Evolutionary conservation across 35 echinoderm and acorn worm species (phyloP).

Genomic region (Ophiothrix spiculata): DNA sequence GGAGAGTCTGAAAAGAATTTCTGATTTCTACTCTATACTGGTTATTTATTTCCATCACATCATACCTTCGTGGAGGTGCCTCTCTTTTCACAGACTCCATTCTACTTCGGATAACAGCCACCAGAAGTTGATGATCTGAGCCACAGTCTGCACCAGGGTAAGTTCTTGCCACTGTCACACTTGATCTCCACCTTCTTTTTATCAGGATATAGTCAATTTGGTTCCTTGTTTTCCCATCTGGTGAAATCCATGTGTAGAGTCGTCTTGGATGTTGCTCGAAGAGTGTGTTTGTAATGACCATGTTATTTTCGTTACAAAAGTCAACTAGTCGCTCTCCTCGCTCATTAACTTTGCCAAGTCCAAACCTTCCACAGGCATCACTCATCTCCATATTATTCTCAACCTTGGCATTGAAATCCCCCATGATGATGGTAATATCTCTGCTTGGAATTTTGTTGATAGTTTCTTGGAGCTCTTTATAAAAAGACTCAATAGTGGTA

Average conservation of each 20-base stretch:
- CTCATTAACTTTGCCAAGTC: conserved; percentile 1
- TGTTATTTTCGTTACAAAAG: not conserved
- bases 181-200: conserved; percentile 18
- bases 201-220: conserved; percentile 49
- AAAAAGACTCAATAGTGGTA: not conserved
- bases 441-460: conserved; percentile 8
- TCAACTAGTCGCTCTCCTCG: not conserved
- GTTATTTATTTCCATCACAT: not conserved
- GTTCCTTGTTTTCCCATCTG: conserved; percentile 22
- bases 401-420: conserved; percentile 58
- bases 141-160: conserved; percentile 48
- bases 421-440: conserved; percentile 27
- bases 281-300: conserved; percentile 24
- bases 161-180: conserved; percentile 37
- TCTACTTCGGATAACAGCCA: conserved; percentile 27
- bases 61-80: not conserved
- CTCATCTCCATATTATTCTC: conserved; percentile 1
- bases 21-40: conserved; percentile 10
- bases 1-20: conserved; percentile 9
- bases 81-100: conserved; percentile 25
- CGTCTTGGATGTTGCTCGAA: conserved; percentile 35
- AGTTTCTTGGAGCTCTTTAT: conserved; percentile 19
- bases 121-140: conserved; percentile 53
- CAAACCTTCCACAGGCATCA: conserved; percentile 11
- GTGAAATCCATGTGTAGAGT: not conserved